A percentile compares a stretch with the other conserved stretches of the same genome.
phyloP scores from a whole-genome alignment of 2,113 vertebrate species.

The Oncorhynchus nerka region DNA sequence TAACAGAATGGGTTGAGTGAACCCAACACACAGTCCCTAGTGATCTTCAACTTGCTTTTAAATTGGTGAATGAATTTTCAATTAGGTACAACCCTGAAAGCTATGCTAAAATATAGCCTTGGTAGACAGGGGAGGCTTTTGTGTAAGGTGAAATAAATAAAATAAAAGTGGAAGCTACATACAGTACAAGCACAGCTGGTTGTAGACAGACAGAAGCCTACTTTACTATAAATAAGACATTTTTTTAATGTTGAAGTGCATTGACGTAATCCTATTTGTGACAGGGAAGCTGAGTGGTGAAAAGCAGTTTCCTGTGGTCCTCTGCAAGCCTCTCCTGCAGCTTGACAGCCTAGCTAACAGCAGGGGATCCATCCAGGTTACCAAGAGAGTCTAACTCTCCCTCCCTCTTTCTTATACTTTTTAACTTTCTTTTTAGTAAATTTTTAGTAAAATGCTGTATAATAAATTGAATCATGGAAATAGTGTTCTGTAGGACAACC shows the following conservation, averaged over 20 bases:
- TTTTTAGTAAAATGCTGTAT: no score
- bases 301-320: constrained; percentile 22
- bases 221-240: constrained; percentile 20
- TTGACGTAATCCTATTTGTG: constrained; percentile 39
- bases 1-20: no score
- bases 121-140: no score
- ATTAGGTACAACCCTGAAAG: no score
- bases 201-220: neutral
- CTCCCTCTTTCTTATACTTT: neutral
- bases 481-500: no score
- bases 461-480: no score
- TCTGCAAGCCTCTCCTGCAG: constrained; percentile 6
- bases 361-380: constrained; percentile 5
- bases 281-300: constrained; percentile 18
- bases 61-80: no score
- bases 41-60: no score
- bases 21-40: no score
- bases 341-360: neutral
- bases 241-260: constrained; percentile 46
- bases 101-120: no score
- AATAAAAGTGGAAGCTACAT: neutral
- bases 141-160: no score
- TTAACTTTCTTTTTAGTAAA: constrained; percentile 24
- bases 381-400: neutral
- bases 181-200: neutral